phyloP scores from a whole-genome alignment of 2,113 vertebrate species.

The Microcebus lehilahytsara region DNA sequence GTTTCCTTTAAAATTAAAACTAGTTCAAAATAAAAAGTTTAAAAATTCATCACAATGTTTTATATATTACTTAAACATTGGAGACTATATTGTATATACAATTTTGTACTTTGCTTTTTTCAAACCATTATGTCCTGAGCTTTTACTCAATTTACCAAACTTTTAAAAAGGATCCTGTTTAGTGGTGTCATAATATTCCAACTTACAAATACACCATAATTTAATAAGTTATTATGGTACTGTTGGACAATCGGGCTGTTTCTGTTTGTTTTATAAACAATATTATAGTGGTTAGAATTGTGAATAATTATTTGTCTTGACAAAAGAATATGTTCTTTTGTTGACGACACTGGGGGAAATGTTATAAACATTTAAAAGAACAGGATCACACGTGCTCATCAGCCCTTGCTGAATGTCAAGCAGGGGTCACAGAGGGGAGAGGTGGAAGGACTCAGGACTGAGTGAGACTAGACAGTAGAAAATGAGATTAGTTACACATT shows the following conservation, averaged over 20 bases:
- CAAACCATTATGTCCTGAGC: neutral
- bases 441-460: neutral
- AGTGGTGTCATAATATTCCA: neutral
- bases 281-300: neutral
- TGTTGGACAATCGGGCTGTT: neutral
- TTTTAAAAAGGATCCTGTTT: neutral
- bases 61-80: neutral
- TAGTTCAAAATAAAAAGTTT: neutral
- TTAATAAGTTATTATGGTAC: neutral
- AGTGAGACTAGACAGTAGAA: neutral
- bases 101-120: neutral
- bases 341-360: neutral
- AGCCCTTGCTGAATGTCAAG: neutral
- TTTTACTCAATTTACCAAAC: neutral
- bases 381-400: neutral
- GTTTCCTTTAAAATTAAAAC: neutral
- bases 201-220: neutral
- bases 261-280: neutral
- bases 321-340: neutral
- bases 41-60: neutral
- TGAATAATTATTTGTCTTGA: neutral
- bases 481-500: neutral
- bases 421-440: neutral
- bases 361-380: neutral
- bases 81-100: neutral